Evolutionary conservation across 2,113 vertebrate genomes (phyloP).

Genomic region (Oxyura jamaicensis): DNA sequence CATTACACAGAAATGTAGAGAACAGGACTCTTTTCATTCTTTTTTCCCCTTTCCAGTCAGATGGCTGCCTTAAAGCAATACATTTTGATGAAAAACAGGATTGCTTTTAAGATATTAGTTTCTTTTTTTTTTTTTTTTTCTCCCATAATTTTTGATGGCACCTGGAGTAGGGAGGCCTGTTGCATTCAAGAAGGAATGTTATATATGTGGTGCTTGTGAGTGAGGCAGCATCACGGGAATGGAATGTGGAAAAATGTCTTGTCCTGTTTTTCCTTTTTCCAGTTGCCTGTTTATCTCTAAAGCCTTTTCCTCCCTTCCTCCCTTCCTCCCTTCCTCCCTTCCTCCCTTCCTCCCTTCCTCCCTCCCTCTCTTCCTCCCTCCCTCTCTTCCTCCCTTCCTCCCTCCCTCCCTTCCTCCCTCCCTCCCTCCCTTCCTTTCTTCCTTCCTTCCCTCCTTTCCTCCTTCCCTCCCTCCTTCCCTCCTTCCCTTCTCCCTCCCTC

Average conservation of each 20-base stretch:
- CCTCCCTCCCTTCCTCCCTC: too few species aligned
- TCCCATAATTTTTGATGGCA: slow-evolving; percentile 55
- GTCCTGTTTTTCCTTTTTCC: slow-evolving; percentile 47
- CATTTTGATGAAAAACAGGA: slow-evolving; percentile 39
- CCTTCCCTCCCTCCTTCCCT: too few species aligned
- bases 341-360: too few species aligned
- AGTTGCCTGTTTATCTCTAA: neutral
- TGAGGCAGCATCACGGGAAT: slow-evolving; percentile 2
- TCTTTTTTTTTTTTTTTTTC: slow-evolving; percentile 1
- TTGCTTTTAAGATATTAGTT: slow-evolving; percentile 3
- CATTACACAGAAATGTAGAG: neutral
- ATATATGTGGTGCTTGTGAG: slow-evolving; percentile 21
- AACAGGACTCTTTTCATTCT: neutral
- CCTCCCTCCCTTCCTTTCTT: too few species aligned
- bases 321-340: too few species aligned
- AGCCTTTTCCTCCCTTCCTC: neutral
- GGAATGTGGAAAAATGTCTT: slow-evolving; percentile 60
- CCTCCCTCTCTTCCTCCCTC: too few species aligned
- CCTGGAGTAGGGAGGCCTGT: slow-evolving; percentile 34
- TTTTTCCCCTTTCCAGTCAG: neutral
- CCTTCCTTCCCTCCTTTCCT: too few species aligned
- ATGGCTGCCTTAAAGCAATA: slow-evolving; percentile 40
- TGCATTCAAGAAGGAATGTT: slow-evolving; percentile 56
- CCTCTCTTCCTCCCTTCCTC: too few species aligned
- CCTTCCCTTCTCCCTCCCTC: too few species aligned